These are phyloP conservation scores for Oreohelix idahoensis DNA, from an alignment of 1,140 invertebrate species.

Conservation along the genomic window DNA sequence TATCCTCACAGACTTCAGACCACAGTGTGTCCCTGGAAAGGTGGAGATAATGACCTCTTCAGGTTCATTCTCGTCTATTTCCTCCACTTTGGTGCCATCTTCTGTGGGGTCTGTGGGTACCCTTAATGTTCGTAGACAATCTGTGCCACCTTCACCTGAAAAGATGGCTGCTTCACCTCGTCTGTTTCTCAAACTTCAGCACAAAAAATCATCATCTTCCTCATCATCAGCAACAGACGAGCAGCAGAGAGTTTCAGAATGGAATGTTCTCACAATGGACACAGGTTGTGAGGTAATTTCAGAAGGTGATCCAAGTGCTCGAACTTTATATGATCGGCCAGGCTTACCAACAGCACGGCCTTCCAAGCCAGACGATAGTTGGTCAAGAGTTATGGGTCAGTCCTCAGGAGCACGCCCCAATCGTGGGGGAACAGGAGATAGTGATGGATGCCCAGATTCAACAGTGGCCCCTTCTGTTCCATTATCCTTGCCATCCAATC, in stretches of 20 bases:
- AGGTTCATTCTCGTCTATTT: constrained; percentile 23
- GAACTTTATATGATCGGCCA: neutral
- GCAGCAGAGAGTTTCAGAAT: constrained; percentile 34
- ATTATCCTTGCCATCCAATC: neutral
- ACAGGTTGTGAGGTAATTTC: constrained; percentile 26
- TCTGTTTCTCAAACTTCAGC: constrained; percentile 76
- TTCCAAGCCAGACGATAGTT: constrained; percentile 4
- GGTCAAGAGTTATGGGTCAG: neutral
- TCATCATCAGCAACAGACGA: constrained; percentile 34
- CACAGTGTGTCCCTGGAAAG: constrained; percentile 30
- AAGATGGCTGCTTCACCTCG: constrained; percentile 74
- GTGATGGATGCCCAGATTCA: constrained; percentile 35
- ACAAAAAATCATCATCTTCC: constrained; percentile 37
- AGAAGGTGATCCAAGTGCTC: constrained; percentile 1
- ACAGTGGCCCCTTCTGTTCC: constrained; percentile 2
- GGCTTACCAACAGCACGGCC: neutral
- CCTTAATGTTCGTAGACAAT: constrained; percentile 30
- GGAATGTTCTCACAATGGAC: constrained; percentile 37
- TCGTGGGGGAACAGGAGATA: neutral
- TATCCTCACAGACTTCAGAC: constrained; percentile 37
- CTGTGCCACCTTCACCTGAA: constrained; percentile 58
- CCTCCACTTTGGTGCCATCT: constrained; percentile 10
- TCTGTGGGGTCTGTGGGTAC: constrained; percentile 8
- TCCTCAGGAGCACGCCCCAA: neutral
- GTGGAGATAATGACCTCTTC: neutral